Conservation (phyloP, 1,140 invertebrate species). For the Solen grandis region DNA sequence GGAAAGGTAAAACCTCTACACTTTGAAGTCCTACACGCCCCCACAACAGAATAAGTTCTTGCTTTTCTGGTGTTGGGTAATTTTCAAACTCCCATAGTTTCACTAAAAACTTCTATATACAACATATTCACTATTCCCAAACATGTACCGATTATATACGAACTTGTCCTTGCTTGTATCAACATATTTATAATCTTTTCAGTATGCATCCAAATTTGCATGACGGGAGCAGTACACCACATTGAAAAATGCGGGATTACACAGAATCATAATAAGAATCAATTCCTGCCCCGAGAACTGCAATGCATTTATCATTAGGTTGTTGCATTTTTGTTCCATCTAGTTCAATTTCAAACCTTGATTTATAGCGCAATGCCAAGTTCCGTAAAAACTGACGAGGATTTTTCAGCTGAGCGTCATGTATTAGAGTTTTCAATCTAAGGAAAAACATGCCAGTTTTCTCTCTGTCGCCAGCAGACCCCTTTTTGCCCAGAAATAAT, state of each 20-base stretch:
- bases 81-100: constrained; percentile 61
- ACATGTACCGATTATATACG: constrained; percentile 35
- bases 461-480: too few relatives aligned
- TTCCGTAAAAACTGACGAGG: constrained; percentile 26
- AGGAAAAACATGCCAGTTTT: too few relatives aligned
- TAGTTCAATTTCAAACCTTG: neutral
- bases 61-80: constrained; percentile 14
- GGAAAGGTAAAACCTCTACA: constrained; percentile 29
- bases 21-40: constrained; percentile 49
- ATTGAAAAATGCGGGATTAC: constrained; percentile 47
- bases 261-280: constrained; percentile 42
- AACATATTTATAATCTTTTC: constrained; percentile 46
- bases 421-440: constrained; percentile 55
- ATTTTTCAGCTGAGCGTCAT: constrained; percentile 55
- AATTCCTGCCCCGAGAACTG: constrained; percentile 56
- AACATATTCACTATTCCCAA: constrained; percentile 61
- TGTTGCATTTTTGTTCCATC: constrained; percentile 12
- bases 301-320: constrained; percentile 53
- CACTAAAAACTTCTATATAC: constrained; percentile 61
- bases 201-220: constrained; percentile 54
- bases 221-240: constrained; percentile 46
- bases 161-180: constrained; percentile 42
- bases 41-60: constrained; percentile 39
- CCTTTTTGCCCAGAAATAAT: too few relatives aligned
- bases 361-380: constrained; percentile 18